Evolutionary conservation across 2,888 invertebrate species (phyloP), one percentile per base, ranked within the genome.

Genomic region (Scaptodrosophila latifasciaeformis): DNA sequence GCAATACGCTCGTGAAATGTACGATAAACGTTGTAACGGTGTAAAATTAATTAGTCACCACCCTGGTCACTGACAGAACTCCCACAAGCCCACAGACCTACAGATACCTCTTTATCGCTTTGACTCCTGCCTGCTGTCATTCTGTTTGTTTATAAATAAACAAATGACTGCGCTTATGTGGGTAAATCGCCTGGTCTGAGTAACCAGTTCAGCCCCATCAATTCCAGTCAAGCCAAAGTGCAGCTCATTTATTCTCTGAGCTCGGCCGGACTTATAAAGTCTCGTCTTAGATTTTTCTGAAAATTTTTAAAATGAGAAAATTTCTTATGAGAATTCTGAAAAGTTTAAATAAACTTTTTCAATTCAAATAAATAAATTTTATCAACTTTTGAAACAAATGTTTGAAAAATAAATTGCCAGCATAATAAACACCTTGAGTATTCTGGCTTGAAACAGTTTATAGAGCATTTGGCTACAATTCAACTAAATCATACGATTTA

Each of bases 1-100:
- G 66, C 64, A 59, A 61, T 61, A 49, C 58, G 55, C 65, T 61
- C 63, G 65, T 61, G 75, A 59, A 76, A 62, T 60, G 58, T 59
- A 62, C 69, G 74, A 70, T 74, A 77, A 77, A 65, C 68, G 64
- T 66, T 70, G 75, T 70, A 60, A 80, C 68, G 64, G 68, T 70
- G 75, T 70, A 60, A 80, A 76, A 76, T 80, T 74, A 76, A 76
- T 76, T 76, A 76, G 74, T 68, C 68, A 68, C 62, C 47, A 54
- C 45, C 44, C 43, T 10, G 35, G 27, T n/a, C n/a, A n/a, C n/a
- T n/a, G n/a, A n/a, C n/a, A n/a, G n/a, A n/a, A n/a, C n/a, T n/a
- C n/a, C n/a, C n/a, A n/a, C n/a, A n/a, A n/a, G n/a, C n/a, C n/a
- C n/a, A n/a, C n/a, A n/a, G n/a, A n/a, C n/a, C n/a, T 56, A 24